A percentile compares a stretch with the other conserved stretches of the same genome.
Conservation (phyloP, 2,888 invertebrate genomes). For the Ormyrus labotus region DNA sequence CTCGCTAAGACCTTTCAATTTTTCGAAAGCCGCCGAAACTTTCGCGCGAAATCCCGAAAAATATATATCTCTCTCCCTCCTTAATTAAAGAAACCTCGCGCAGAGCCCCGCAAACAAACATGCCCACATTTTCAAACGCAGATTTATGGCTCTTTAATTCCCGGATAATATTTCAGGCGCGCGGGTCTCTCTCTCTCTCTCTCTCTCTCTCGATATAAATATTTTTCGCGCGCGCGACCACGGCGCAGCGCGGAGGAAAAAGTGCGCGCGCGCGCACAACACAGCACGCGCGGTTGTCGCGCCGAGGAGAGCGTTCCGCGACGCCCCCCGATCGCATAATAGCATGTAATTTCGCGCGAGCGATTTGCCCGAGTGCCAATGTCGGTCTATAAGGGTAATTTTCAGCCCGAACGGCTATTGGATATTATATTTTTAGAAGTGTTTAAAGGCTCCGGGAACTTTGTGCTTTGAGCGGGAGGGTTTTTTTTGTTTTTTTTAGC, state of each 20-base stretch:
- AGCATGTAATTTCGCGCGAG: conserved; percentile 47
- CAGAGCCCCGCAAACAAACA: conserved; percentile 23
- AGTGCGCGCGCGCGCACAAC: conserved; percentile 1
- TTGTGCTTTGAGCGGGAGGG: no score
- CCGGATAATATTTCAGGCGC: conserved; percentile 26
- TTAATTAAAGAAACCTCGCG: conserved; percentile 36
- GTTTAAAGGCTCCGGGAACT: no score
- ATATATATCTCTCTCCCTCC: conserved; percentile 1
- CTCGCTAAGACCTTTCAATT: conserved; percentile 1
- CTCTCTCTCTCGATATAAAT: conserved; percentile 24
- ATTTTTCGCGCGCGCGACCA: conserved; percentile 8
- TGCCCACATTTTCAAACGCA: conserved; percentile 31
- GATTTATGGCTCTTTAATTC: conserved; percentile 44
- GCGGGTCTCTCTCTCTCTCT: neutral
- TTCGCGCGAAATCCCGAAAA: conserved; percentile 17
- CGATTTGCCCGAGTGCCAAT: neutral
- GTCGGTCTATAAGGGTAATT: no score
- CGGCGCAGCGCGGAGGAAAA: neutral
- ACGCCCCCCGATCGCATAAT: conserved; percentile 45
- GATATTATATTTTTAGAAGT: no score
- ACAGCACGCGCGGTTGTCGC: conserved; percentile 24
- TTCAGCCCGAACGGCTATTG: no score
- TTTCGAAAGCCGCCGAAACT: conserved; percentile 18
- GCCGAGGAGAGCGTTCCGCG: conserved; percentile 3
- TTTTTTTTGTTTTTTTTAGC: no score